Evolutionary conservation across 2,888 invertebrate genomes (phyloP).

Genomic region (Crocallis elinguaria): DNA sequence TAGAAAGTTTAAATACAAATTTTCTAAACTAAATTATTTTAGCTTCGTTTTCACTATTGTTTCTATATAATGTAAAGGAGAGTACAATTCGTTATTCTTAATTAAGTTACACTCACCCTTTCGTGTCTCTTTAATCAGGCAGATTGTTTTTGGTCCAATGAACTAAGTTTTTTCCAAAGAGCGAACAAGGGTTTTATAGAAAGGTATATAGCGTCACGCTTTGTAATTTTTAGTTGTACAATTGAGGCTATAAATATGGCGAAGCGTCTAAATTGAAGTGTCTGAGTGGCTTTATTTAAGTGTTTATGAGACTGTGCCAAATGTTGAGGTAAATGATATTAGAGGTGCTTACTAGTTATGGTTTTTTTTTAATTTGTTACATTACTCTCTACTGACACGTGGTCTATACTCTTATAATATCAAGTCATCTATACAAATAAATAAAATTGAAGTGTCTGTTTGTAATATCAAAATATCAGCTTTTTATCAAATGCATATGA

Average conservation of each 20-base stretch:
- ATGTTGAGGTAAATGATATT: not conserved
- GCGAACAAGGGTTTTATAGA: conserved; percentile 12
- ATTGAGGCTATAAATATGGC: conserved; percentile 21
- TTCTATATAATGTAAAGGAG: conserved; percentile 22
- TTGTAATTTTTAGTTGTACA: conserved; percentile 23
- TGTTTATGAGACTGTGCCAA: not conserved
- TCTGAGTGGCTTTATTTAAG: conserved; percentile 10
- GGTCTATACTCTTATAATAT: too few species aligned
- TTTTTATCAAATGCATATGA: too few species aligned
- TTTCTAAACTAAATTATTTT: conserved; percentile 14
- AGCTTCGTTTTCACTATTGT: conserved; percentile 27
- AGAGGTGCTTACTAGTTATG: not conserved
- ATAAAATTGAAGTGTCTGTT: too few species aligned
- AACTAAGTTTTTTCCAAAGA: conserved; percentile 20
- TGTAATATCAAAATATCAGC: too few species aligned
- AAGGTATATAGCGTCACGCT: conserved; percentile 11
- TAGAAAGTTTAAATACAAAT: conserved; percentile 4
- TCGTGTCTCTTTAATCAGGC: conserved; percentile 30
- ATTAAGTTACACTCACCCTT: conserved; percentile 26
- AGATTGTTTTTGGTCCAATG: conserved; percentile 31
- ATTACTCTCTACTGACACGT: too few species aligned
- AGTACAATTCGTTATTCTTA: conserved; percentile 29
- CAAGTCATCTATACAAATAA: too few species aligned
- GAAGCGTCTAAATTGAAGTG: conserved; percentile 2
- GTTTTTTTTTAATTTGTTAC: too few species aligned